Base-by-base conservation (phyloP, 2,888 invertebrate species). In the Chrysomela aeneicollis region DNA sequence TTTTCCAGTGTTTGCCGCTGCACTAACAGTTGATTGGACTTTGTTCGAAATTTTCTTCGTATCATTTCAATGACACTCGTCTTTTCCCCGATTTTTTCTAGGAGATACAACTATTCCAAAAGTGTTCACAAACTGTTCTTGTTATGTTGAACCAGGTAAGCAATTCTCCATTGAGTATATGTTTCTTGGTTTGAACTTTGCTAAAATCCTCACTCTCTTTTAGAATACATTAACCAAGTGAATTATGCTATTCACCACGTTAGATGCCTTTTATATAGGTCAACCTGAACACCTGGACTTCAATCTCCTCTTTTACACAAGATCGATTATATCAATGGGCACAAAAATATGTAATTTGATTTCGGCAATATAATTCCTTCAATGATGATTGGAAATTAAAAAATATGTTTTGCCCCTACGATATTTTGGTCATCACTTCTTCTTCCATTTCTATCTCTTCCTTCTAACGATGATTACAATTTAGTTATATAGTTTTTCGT, bases 121-220 rank as follows among this genome's bases (percentile, higher is more conserved):
- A 65, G 54, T 53, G 51, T 55, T 71, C 59, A 63, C 57, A 63
- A 59, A 69, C 32, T 71, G 65, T 69, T 53, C 49, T 54, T 64
- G 68, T 63, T n/a, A 32, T 49, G 60, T 63, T 64, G 51, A 57
- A 57, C 57, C 65, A 71, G 71, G 71, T 71, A 69, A 70, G 70
- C 63, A 57, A 46, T 32, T 60, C 19, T 5, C 26, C 26, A 3
- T 26, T 3, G 3, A 26, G 26, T 26, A 26, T 26, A 6, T 26
- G 26, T 26, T 26, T 6, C 26, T 26, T 6, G 26, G 26, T 26
- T 26, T 26, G 26, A 26, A 26, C 26, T 50, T 17, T 19, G 6
- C 51, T 19, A 42, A 42, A 35, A 19, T 26, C 15, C 4, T 10
- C n/a, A 35, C 32, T 35, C 18, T 55, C 9, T 55, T 19, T 21